Conservation (phyloP, 2,888 invertebrate genomes). For the Stenoptilia bipunctidactyla region DNA sequence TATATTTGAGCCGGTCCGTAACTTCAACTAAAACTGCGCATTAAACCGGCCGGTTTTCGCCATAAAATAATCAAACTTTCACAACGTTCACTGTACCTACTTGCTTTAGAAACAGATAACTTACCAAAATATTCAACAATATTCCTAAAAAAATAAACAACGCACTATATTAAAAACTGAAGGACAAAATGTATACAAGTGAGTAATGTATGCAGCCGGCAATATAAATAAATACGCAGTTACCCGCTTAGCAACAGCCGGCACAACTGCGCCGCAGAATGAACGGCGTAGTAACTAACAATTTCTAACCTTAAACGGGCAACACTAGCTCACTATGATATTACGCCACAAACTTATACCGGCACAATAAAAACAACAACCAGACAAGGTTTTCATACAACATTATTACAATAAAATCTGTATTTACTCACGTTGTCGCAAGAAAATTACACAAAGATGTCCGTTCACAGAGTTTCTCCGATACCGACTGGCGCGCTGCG, state of each 20-base stretch:
- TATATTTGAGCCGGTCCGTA: too few relatives aligned
- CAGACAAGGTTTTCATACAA: slow-evolving; percentile 28
- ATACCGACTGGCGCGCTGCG: slow-evolving; percentile 34
- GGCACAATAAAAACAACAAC: slow-evolving; percentile 14
- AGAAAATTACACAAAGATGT: slow-evolving; percentile 27
- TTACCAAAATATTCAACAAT: too few relatives aligned
- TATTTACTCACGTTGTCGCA: slow-evolving; percentile 37
- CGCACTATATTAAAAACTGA: too few relatives aligned
- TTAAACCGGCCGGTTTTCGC: too few relatives aligned
- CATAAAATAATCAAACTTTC: too few relatives aligned
- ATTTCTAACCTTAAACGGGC: slow-evolving; percentile 42
- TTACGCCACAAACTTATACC: slow-evolving; percentile 7
- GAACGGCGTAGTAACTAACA: slow-evolving; percentile 55
- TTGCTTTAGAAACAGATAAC: too few relatives aligned
- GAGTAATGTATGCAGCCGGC: too few relatives aligned
- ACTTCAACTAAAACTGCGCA: too few relatives aligned
- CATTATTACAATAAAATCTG: slow-evolving; percentile 20
- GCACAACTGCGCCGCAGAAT: slow-evolving; percentile 36
- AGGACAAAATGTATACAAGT: too few relatives aligned
- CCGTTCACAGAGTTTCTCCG: slow-evolving; percentile 34
- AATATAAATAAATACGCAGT: slow-evolving; percentile 45
- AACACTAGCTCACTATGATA: too few relatives aligned
- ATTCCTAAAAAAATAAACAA: too few relatives aligned
- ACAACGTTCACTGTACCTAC: too few relatives aligned
- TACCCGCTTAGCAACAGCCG: slow-evolving; percentile 55